A percentile compares a stretch with the other conserved stretches of the same genome.
phyloP scores from a whole-genome alignment of 2,888 invertebrate species.

The Sphaerolaimus hirsutus region DNA sequence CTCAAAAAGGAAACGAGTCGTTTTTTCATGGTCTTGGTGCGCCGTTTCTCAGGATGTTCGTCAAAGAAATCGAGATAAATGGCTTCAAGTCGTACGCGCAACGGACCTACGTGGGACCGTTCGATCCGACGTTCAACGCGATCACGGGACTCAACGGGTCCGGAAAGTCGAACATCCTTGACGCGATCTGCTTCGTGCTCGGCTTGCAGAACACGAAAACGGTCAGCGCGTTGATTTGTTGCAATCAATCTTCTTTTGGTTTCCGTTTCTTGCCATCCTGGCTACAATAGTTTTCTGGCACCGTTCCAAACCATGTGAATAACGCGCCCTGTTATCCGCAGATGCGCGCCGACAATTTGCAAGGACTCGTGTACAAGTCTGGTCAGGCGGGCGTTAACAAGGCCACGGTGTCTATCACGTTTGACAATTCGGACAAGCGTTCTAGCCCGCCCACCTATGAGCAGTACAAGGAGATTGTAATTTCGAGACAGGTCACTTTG shows the following conservation, averaged over 20 bases:
- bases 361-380: slow-evolving; percentile 87
- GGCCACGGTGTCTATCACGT: slow-evolving; percentile 77
- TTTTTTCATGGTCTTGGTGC: no score
- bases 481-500: slow-evolving; percentile 66
- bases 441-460: slow-evolving; percentile 69
- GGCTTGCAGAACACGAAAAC: slow-evolving; percentile 32
- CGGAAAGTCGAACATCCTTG: slow-evolving; percentile 42
- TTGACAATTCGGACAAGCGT: slow-evolving; percentile 58
- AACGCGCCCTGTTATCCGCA: not conserved
- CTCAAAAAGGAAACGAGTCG: no score
- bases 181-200: slow-evolving; percentile 85
- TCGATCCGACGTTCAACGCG: slow-evolving; percentile 83
- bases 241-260: no score
- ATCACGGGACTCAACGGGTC: slow-evolving; percentile 43
- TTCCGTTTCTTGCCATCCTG: not conserved
- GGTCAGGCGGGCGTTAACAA: slow-evolving; percentile 86
- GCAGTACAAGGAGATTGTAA: slow-evolving; percentile 61
- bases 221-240: no score
- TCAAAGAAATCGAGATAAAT: slow-evolving; percentile 70
- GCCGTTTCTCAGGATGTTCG: slow-evolving; percentile 59
- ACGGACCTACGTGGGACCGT: slow-evolving; percentile 64
- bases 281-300: not conserved
- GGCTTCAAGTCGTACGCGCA: slow-evolving; percentile 95
- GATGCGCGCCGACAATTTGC: slow-evolving; percentile 39
- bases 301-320: not conserved